A percentile compares a stretch with the other conserved stretches of the same genome.
Evolutionary conservation across 2,797 vertebrate genomes (phyloP).

Genomic region (Leuciscus waleckii): DNA sequence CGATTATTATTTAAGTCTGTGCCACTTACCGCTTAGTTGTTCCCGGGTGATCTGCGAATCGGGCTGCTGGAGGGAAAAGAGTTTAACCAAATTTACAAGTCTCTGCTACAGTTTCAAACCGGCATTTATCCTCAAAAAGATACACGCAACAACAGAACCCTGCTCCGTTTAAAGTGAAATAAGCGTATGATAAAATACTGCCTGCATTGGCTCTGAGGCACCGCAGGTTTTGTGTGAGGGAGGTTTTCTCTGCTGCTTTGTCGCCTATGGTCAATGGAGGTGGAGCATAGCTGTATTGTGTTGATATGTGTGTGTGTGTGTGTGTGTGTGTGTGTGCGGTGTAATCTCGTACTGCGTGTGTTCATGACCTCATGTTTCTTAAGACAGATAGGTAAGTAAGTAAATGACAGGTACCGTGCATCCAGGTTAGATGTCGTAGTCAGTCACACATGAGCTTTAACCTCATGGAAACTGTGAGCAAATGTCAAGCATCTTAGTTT

Average conservation of each 20-base stretch:
- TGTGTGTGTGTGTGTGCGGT: too few species aligned
- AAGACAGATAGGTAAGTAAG: not conserved
- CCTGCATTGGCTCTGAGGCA: not conserved
- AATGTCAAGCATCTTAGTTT: conserved; percentile 41
- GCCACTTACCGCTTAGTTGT: conserved; percentile 23
- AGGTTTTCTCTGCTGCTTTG: conserved; percentile 17
- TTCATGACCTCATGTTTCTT: not conserved
- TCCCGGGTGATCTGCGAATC: conserved; percentile 14
- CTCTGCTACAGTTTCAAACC: not conserved
- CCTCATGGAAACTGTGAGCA: conserved; percentile 41
- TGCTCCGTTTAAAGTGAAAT: not conserved
- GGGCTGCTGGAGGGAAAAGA: not conserved
- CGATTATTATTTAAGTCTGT: not conserved
- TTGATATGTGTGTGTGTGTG: not conserved
- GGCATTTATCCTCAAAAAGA: not conserved
- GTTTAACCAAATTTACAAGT: not conserved
- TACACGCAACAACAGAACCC: not conserved
- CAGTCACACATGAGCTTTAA: not conserved
- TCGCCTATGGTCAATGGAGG: conserved; percentile 40
- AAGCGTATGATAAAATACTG: not conserved
- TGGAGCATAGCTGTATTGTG: conserved; percentile 44
- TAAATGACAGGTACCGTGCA: not conserved
- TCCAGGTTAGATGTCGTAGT: not conserved
- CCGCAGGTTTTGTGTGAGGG: conserved; percentile 5
- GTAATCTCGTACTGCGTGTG: not conserved